These are phyloP conservation scores for Perca schrenkii DNA, from an alignment of 2,113 vertebrate genomes.

Conservation along the genomic window DNA sequence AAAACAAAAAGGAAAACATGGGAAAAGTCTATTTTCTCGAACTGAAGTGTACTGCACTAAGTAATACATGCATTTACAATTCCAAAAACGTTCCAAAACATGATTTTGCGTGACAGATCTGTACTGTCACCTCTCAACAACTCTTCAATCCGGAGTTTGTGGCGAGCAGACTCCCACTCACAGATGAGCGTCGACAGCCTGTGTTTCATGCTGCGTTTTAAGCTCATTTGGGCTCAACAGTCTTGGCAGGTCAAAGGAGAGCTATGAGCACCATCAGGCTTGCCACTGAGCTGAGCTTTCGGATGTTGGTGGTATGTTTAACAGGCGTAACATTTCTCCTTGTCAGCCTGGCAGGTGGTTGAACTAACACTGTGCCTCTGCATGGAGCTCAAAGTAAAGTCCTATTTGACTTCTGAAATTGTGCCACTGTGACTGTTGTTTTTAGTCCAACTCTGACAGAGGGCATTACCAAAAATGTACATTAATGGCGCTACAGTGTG, in stretches of 20 bases:
- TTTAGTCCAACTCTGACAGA: constrained; percentile 14
- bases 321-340: constrained; percentile 60
- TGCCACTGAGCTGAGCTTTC: constrained; percentile 50
- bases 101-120: constrained; percentile 45
- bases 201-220: constrained; percentile 67
- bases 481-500: not conserved
- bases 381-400: constrained; percentile 40
- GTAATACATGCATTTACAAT: constrained; percentile 31
- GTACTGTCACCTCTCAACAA: constrained; percentile 53
- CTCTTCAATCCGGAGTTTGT: constrained; percentile 31
- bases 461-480: not conserved
- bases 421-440: not conserved
- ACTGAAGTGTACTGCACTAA: not conserved
- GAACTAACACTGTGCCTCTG: constrained; percentile 49
- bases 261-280: constrained; percentile 47
- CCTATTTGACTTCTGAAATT: constrained; percentile 40
- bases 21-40: constrained; percentile 26
- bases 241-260: constrained; percentile 64
- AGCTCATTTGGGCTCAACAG: constrained; percentile 69
- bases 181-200: constrained; percentile 47
- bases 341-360: constrained; percentile 55
- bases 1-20: constrained; percentile 4
- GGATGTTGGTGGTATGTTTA: constrained; percentile 64
- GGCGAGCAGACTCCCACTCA: constrained; percentile 26
- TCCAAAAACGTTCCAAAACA: constrained; percentile 39